Evolutionary conservation across 2,797 vertebrate genomes (phyloP).

Genomic region (Heteromormyrus szaboi): DNA sequence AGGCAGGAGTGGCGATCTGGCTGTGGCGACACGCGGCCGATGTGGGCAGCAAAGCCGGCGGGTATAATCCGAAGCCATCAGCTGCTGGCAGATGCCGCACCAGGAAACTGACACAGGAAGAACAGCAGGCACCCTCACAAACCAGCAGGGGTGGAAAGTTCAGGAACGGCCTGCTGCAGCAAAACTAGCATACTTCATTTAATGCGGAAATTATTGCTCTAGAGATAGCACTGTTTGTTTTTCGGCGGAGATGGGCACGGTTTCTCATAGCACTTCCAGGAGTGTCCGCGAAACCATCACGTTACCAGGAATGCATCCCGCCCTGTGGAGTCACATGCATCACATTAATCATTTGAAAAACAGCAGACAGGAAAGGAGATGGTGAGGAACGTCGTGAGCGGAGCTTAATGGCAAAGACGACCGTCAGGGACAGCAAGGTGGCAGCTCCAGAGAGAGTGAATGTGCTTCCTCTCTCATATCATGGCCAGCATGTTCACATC

Average conservation of each 20-base stretch:
- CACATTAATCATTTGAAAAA: not conserved
- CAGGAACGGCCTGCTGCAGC: not conserved
- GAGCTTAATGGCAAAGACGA: not conserved
- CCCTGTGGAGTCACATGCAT: not conserved
- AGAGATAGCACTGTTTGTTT: not conserved
- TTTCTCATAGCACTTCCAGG: not conserved
- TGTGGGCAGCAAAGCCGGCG: constrained; percentile 42
- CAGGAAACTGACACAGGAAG: constrained; percentile 1
- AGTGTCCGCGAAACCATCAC: not conserved
- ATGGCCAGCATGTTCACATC: not conserved
- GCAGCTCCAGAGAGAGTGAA: not conserved
- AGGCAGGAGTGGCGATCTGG: constrained; percentile 38
- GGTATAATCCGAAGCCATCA: constrained; percentile 31
- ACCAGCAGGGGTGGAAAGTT: not conserved
- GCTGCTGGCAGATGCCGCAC: constrained; percentile 13
- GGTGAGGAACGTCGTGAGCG: not conserved
- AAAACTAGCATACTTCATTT: not conserved
- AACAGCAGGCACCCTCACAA: constrained; percentile 11
- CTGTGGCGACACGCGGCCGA: constrained; percentile 48
- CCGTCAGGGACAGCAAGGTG: constrained; percentile 46
- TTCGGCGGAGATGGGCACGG: not conserved
- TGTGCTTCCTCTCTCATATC: not conserved
- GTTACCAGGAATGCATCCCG: not conserved
- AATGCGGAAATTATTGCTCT: not conserved
- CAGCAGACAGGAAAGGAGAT: not conserved